phyloP scores from a whole-genome alignment of 2,113 vertebrate species.

The Siniperca chuatsi region DNA sequence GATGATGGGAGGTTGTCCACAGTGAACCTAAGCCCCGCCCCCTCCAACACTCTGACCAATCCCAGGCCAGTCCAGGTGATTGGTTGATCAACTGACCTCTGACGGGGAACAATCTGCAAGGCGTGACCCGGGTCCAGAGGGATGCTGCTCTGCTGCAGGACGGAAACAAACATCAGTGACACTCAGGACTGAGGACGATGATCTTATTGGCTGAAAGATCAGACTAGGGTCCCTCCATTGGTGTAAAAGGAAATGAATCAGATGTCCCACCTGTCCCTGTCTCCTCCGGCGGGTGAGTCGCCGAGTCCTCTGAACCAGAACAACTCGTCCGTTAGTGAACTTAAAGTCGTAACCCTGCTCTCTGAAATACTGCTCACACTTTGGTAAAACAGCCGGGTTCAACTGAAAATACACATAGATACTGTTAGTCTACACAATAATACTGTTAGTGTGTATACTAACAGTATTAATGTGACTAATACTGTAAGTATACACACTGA shows the following conservation, averaged over 20 bases:
- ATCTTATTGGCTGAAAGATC: background rate
- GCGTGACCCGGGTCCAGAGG: conserved; percentile 59
- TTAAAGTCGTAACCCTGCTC: conserved; percentile 87
- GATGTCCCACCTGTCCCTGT: conserved; percentile 78
- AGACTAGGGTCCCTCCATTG: background rate
- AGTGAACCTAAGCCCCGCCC: conserved; percentile 87
- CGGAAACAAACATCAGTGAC: background rate
- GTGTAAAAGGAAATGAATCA: background rate
- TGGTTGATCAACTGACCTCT: conserved; percentile 65
- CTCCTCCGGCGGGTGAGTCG: conserved; percentile 61
- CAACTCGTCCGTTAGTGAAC: conserved; percentile 84
- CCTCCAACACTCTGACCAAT: conserved; percentile 83
- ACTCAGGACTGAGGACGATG: background rate
- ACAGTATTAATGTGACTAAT: background rate
- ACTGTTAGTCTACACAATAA: background rate
- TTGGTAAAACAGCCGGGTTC: conserved; percentile 78
- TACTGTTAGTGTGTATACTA: background rate
- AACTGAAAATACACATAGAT: conserved; percentile 72
- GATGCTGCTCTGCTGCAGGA: conserved; percentile 33
- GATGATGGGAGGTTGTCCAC: conserved; percentile 85
- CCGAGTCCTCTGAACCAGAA: conserved; percentile 83
- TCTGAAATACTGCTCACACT: conserved; percentile 87
- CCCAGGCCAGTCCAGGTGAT: conserved; percentile 89
- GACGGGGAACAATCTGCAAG: conserved; percentile 79
- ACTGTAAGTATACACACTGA: background rate